These are phyloP conservation scores for Resseliella maxima DNA, from an alignment of 2,888 invertebrate genomes.

Conservation along the genomic window DNA sequence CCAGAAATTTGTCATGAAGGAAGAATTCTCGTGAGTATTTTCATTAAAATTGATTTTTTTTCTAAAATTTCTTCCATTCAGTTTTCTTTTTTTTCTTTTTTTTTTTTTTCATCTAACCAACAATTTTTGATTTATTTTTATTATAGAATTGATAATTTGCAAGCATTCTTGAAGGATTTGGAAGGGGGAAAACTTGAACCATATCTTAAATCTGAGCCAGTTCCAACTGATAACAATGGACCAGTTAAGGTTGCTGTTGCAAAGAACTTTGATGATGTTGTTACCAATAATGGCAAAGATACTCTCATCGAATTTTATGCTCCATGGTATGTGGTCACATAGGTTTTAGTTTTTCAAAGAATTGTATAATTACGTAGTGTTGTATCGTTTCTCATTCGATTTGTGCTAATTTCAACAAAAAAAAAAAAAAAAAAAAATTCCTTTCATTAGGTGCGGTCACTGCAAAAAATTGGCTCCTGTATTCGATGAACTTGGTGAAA, in stretches of 20 bases:
- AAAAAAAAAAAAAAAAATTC: too few relatives aligned
- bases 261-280: constrained; percentile 95
- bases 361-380: neutral
- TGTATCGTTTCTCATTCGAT: neutral
- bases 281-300: constrained; percentile 90
- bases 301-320: constrained; percentile 98
- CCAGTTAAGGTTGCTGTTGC: constrained; percentile 92
- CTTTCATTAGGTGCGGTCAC: constrained; percentile 79
- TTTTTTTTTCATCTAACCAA: too few relatives aligned
- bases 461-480: constrained; percentile 96
- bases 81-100: too few relatives aligned
- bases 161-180: constrained; percentile 85
- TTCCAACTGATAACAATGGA: constrained; percentile 87
- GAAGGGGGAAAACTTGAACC: constrained; percentile 86
- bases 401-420: too few relatives aligned
- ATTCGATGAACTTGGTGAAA: constrained; percentile 92
- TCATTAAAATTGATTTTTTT: too few relatives aligned
- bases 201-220: constrained; percentile 93
- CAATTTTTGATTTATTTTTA: too few relatives aligned
- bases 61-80: too few relatives aligned
- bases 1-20: constrained; percentile 89
- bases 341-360: neutral
- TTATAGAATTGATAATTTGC: too few relatives aligned
- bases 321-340: constrained; percentile 75
- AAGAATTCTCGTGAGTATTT: constrained; percentile 89